A percentile compares a stretch with the other conserved stretches of the same genome.
These are phyloP conservation scores for Ligdia adustata DNA, from an alignment of 2,888 invertebrate genomes.

Conservation along the genomic window DNA sequence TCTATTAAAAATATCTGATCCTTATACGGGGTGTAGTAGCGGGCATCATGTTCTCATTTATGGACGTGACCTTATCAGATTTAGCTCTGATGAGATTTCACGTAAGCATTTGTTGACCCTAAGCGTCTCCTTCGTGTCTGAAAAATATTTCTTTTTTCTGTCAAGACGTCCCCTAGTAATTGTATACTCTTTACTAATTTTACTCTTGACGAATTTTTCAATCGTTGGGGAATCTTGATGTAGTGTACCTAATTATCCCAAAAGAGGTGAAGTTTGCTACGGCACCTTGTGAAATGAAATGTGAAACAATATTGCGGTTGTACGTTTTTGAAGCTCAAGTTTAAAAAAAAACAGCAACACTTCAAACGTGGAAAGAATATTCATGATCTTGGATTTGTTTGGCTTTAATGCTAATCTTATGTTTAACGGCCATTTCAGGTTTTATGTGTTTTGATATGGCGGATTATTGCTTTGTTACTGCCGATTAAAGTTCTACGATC, in stretches of 20 bases:
- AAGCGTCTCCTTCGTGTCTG: too few relatives aligned
- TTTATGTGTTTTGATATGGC: constrained; percentile 14
- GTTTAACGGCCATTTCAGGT: constrained; percentile 28
- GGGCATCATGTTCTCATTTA: constrained; percentile 29
- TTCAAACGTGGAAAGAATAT: not conserved
- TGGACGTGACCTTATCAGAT: constrained; percentile 24
- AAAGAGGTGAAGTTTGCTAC: too few relatives aligned
- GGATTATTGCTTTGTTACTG: constrained; percentile 20
- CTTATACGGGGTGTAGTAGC: constrained; percentile 19
- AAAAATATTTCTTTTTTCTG: too few relatives aligned
- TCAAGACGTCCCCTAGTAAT: too few relatives aligned
- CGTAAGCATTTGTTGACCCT: too few relatives aligned
- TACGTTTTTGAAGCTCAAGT: too few relatives aligned
- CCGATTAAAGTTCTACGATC: constrained; percentile 17
- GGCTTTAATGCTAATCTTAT: constrained; percentile 27
- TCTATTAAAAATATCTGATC: constrained; percentile 28
- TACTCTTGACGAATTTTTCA: too few relatives aligned
- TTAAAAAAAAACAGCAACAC: not conserved
- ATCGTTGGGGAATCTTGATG: too few relatives aligned
- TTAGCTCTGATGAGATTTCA: constrained; percentile 18
- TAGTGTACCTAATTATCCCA: too few relatives aligned
- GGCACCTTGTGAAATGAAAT: too few relatives aligned
- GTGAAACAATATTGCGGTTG: too few relatives aligned
- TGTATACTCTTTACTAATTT: too few relatives aligned
- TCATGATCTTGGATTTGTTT: constrained; percentile 17